These are phyloP conservation scores for Arvicanthis niloticus DNA, from an alignment of 2,113 vertebrate genomes.

Conservation along the genomic window DNA sequence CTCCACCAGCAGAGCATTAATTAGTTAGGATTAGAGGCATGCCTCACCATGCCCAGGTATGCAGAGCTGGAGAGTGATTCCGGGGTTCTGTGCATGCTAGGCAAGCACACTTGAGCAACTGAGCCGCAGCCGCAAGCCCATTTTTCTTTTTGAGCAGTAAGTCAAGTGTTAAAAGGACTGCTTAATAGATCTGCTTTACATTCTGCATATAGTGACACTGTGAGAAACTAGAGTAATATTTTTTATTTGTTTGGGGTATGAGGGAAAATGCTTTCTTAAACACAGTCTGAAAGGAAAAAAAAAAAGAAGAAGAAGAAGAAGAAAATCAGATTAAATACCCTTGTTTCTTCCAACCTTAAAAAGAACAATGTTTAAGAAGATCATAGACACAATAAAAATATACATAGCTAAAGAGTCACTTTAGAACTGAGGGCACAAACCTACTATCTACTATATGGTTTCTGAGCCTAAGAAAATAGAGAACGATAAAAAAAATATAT, in stretches of 20 bases:
- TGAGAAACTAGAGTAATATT: neutral
- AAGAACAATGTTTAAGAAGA: slow-evolving; percentile 10
- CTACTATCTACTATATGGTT: neutral
- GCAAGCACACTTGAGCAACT: neutral
- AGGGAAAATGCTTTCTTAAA: slow-evolving; percentile 51
- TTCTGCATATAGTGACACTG: neutral
- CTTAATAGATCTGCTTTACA: neutral
- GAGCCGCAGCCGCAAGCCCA: neutral
- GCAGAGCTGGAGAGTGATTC: too few species aligned
- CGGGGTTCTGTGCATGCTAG: neutral
- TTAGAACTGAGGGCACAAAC: slow-evolving; percentile 43
- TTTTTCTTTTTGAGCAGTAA: neutral
- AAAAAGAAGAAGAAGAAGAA: neutral
- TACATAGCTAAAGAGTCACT: neutral
- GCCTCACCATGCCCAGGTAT: too few species aligned
- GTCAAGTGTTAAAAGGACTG: neutral
- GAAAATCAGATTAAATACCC: slow-evolving; percentile 1
- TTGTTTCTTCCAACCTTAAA: slow-evolving; percentile 44
- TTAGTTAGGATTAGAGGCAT: neutral
- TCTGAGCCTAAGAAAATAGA: neutral
- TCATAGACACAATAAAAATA: neutral
- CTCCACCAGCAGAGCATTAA: neutral
- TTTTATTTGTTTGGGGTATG: slow-evolving; percentile 43
- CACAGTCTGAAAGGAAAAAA: neutral
- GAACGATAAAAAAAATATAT: neutral